A percentile compares a stretch with the other conserved stretches of the same genome.
phyloP scores from a whole-genome alignment of 1,140 invertebrate genomes.

The Scaptomyza graminum region DNA sequence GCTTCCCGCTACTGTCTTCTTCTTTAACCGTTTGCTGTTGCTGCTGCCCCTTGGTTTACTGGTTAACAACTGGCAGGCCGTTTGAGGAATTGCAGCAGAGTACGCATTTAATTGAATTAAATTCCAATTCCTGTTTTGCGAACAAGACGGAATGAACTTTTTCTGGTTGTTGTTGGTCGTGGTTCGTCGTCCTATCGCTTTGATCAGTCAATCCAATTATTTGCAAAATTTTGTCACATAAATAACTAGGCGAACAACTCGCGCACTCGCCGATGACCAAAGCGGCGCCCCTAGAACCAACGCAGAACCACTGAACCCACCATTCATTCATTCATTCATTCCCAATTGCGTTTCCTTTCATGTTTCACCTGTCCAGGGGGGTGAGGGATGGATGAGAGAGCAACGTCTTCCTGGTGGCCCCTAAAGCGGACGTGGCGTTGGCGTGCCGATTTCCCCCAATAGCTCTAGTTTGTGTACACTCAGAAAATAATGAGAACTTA shows the following conservation, averaged over 20 bases:
- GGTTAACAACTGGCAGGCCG: constrained; percentile 65
- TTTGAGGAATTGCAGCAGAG: constrained; percentile 79
- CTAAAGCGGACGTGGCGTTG: constrained; percentile 45
- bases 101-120: constrained; percentile 84
- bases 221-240: constrained; percentile 84
- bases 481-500: not conserved
- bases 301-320: not conserved
- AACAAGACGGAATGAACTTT: not conserved
- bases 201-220: constrained; percentile 84
- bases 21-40: constrained; percentile 54
- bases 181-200: constrained; percentile 70
- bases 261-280: constrained; percentile 11
- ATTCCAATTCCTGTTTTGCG: constrained; percentile 66
- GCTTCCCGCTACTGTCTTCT: not conserved
- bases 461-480: constrained; percentile 15
- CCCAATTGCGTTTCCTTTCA: constrained; percentile 49
- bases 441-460: constrained; percentile 69
- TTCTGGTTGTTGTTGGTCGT: not conserved
- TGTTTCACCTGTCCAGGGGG: constrained; percentile 68
- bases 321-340: constrained; percentile 3
- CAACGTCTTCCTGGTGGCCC: constrained; percentile 39
- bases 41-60: constrained; percentile 28
- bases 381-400: too few species aligned
- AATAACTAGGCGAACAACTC: constrained; percentile 75
- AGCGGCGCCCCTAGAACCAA: constrained; percentile 34